Conservation (phyloP, 2,797 vertebrate genomes). For the Australoheros facetus region DNA sequence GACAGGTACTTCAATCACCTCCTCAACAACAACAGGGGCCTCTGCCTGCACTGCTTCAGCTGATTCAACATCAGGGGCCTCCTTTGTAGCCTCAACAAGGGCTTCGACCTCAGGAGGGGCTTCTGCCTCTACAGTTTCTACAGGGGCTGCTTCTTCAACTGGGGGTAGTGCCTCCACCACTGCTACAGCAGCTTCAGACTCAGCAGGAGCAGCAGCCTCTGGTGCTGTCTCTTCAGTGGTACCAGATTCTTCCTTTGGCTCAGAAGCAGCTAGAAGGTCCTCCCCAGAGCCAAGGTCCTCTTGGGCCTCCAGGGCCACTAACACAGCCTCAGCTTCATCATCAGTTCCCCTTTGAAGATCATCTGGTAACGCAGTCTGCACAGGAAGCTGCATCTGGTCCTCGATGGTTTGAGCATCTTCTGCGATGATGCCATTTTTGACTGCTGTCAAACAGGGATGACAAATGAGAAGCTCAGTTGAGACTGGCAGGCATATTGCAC, state of each 20-base stretch:
- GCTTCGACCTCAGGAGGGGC: conserved; percentile 14
- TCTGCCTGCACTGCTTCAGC: conserved; percentile 17
- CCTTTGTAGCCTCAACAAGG: conserved; percentile 18
- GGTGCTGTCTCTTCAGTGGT: conserved; percentile 20
- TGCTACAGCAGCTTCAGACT: conserved; percentile 18
- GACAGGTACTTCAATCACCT: conserved; percentile 10
- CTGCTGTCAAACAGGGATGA: conserved; percentile 49
- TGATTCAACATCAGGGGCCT: conserved; percentile 18
- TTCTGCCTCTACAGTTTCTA: conserved; percentile 40
- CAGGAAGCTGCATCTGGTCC: conserved; percentile 79
- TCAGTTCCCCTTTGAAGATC: conserved; percentile 55
- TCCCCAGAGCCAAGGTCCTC: conserved; percentile 70
- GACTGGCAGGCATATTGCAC: background rate
- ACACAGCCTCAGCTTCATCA: conserved; percentile 49
- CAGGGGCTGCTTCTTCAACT: conserved; percentile 24
- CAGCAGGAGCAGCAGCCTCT: conserved; percentile 18
- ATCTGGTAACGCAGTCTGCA: conserved; percentile 69
- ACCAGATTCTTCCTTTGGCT: conserved; percentile 30
- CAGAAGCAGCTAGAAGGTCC: conserved; percentile 55
- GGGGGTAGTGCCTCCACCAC: conserved; percentile 9
- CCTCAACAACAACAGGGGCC: conserved; percentile 20
- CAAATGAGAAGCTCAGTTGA: conserved; percentile 20
- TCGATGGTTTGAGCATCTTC: conserved; percentile 75
- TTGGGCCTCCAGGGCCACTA: conserved; percentile 67
- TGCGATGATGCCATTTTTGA: conserved; percentile 65